These are phyloP conservation scores for Tenebrio molitor DNA, from an alignment of 1,140 invertebrate species.

Conservation along the genomic window DNA sequence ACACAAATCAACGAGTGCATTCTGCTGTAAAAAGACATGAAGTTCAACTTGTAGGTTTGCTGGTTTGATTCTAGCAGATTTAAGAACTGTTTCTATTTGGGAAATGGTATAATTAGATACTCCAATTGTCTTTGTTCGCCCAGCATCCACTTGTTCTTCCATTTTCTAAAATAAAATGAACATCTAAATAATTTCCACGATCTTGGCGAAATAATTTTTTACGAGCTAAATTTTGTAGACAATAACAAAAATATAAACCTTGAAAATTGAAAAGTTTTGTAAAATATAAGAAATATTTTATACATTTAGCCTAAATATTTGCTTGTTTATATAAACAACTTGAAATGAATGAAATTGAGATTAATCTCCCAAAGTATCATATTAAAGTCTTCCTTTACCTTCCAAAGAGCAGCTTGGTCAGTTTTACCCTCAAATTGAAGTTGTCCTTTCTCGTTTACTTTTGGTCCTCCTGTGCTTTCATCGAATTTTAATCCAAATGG, in stretches of 20 bases:
- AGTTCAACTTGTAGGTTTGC: conserved; percentile 83
- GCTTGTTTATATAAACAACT: no score
- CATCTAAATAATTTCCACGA: no score
- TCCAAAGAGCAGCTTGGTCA: conserved; percentile 79
- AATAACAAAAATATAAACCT: no score
- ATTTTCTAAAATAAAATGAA: conserved; percentile 73
- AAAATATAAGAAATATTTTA: no score
- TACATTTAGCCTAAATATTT: no score
- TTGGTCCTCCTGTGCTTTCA: not conserved
- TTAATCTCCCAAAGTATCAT: no score
- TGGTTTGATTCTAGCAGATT: conserved; percentile 76
- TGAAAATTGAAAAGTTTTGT: no score
- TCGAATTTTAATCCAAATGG: conserved; percentile 44
- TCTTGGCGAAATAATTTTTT: no score
- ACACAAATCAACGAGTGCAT: conserved; percentile 80
- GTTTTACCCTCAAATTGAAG: conserved; percentile 76
- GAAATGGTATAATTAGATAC: conserved; percentile 83
- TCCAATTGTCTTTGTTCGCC: conserved; percentile 77
- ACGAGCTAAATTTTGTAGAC: no score
- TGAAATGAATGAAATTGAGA: no score
- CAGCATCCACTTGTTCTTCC: conserved; percentile 78
- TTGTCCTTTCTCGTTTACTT: conserved; percentile 66
- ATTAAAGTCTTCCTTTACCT: conserved; percentile 71
- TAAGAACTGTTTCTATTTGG: conserved; percentile 77
- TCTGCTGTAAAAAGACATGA: conserved; percentile 87